phyloP scores from a whole-genome alignment of 2,888 invertebrate genomes.

The Patella caerulea region DNA sequence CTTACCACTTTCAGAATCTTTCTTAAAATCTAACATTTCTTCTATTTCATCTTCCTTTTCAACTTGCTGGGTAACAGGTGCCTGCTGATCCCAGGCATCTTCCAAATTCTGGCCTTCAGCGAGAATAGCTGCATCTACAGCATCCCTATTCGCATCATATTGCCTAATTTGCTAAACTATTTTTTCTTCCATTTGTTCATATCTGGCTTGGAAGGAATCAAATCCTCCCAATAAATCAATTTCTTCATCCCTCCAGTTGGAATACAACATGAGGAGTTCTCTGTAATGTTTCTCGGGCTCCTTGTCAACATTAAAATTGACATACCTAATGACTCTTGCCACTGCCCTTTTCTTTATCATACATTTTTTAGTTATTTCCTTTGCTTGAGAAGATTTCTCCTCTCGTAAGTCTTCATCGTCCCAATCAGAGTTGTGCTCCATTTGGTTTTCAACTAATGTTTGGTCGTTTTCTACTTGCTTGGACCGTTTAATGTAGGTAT shows the following conservation, averaged over 20 bases:
- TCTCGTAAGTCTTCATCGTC: too few relatives aligned
- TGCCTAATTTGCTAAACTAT: conserved; percentile 26
- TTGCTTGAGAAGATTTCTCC: conserved; percentile 25
- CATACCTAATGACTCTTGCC: conserved; percentile 34
- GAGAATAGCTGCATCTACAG: conserved; percentile 29
- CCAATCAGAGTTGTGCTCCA: too few relatives aligned
- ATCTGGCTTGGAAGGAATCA: background rate
- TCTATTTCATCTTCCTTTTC: background rate
- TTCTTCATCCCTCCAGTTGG: conserved; percentile 54
- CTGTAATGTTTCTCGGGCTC: conserved; percentile 54
- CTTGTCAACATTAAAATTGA: conserved; percentile 37
- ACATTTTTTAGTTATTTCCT: conserved; percentile 12
- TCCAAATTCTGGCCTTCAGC: conserved; percentile 27
- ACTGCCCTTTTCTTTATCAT: conserved; percentile 14
- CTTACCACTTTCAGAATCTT: conserved; percentile 5
- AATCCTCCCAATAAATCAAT: conserved; percentile 18
- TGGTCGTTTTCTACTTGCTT: too few relatives aligned
- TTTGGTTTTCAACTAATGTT: too few relatives aligned
- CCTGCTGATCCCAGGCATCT: conserved; percentile 36
- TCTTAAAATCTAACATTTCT: background rate
- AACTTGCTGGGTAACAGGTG: conserved; percentile 4
- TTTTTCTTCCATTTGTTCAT: conserved; percentile 2
- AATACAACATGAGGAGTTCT: conserved; percentile 49
- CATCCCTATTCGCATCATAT: conserved; percentile 32
- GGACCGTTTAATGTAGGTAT: background rate